Evolutionary conservation across 2,888 invertebrate species (phyloP).

Genomic region (Agrilus cyanescens): DNA sequence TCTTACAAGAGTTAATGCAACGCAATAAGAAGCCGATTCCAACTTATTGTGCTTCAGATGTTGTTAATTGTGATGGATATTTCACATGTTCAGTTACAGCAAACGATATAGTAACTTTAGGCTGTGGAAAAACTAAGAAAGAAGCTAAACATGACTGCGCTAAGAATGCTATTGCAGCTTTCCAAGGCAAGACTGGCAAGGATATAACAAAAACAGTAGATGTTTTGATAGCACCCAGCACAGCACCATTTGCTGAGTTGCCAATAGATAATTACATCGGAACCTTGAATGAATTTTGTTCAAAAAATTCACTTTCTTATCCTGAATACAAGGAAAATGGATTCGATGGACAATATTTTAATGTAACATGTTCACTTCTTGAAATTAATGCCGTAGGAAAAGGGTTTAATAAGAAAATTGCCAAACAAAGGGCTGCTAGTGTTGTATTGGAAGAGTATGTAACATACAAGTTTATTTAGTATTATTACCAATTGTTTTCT

Average conservation of each 20-base stretch:
- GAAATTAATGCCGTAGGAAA: constrained; percentile 14
- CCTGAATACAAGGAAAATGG: constrained; percentile 35
- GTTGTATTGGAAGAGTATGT: constrained; percentile 18
- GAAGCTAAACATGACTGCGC: constrained; percentile 36
- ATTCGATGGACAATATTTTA: constrained; percentile 31
- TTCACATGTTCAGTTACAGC: constrained; percentile 31
- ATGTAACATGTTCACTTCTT: constrained; percentile 5
- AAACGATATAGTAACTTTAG: constrained; percentile 25
- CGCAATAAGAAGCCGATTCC: constrained; percentile 26
- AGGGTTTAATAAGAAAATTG: constrained; percentile 36
- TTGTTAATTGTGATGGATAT: not conserved
- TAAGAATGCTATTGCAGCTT: constrained; percentile 24
- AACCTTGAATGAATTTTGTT: constrained; percentile 30
- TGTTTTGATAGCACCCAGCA: not conserved
- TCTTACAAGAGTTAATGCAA: constrained; percentile 37
- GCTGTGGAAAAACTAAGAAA: constrained; percentile 34
- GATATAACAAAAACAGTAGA: too few relatives aligned
- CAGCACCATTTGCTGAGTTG: constrained; percentile 24
- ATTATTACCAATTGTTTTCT: not conserved
- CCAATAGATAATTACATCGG: constrained; percentile 26
- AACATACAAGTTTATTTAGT: not conserved
- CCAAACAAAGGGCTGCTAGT: constrained; percentile 36
- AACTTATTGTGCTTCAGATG: constrained; percentile 24
- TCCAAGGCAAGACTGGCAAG: too few relatives aligned
- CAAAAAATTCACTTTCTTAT: constrained; percentile 24